Evolutionary conservation across 2,888 invertebrate species (phyloP).

Genomic region (Pheosia gnoma): DNA sequence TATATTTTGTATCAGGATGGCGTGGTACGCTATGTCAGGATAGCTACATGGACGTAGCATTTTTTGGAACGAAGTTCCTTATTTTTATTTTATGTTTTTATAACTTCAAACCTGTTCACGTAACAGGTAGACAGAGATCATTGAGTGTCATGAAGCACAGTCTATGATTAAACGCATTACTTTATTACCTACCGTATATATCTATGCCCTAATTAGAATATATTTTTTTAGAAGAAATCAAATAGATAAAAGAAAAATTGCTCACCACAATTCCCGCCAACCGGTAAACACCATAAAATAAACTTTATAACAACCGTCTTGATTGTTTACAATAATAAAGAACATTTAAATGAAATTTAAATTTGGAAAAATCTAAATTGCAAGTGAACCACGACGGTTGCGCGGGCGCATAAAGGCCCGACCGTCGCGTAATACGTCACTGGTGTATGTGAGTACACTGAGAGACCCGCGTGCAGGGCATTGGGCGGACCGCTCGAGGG

Average conservation of each 20-base stretch:
- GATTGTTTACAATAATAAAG: not conserved
- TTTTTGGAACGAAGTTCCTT: too few species aligned
- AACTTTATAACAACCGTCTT: not conserved
- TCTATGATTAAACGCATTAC: too few species aligned
- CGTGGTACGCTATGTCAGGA: too few species aligned
- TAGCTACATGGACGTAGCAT: too few species aligned
- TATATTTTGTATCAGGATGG: too few species aligned
- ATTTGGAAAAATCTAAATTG: constrained; percentile 13
- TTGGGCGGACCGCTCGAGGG: constrained; percentile 23
- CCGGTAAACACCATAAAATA: not conserved
- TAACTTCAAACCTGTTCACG: too few species aligned
- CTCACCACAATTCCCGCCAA: constrained; percentile 10
- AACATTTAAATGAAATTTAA: constrained; percentile 11
- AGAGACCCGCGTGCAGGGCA: constrained; percentile 18
- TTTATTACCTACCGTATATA: too few species aligned
- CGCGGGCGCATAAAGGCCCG: constrained; percentile 30
- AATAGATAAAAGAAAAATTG: not conserved
- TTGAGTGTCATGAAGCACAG: too few species aligned
- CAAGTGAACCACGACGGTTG: constrained; percentile 29
- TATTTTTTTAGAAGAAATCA: too few species aligned
- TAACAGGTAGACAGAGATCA: too few species aligned
- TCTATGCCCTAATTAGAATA: too few species aligned
- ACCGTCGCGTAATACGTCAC: constrained; percentile 41
- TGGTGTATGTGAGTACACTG: constrained; percentile 19
- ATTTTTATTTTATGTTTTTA: too few species aligned